These are phyloP conservation scores for Microctonus aethiopoides DNA, from an alignment of 2,888 invertebrate genomes.

Conservation along the genomic window DNA sequence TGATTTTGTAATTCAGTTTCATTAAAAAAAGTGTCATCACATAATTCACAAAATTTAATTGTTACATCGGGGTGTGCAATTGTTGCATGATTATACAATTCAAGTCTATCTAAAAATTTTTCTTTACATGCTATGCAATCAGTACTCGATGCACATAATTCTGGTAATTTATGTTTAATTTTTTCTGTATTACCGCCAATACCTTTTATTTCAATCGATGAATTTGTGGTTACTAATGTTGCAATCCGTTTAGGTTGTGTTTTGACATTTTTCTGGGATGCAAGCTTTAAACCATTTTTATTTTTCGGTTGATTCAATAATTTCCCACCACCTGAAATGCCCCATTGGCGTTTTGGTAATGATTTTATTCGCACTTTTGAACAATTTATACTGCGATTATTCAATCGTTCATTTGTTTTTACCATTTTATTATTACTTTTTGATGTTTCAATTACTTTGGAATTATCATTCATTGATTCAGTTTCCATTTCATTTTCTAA, in stretches of 20 bases:
- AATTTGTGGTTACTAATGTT: background rate
- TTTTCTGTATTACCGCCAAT: background rate
- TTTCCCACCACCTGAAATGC: background rate
- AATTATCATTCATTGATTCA: background rate
- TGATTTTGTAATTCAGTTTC: conserved; percentile 30
- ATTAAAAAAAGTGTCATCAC: conserved; percentile 33
- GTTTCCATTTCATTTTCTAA: background rate
- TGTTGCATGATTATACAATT: conserved; percentile 37
- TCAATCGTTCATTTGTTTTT: background rate
- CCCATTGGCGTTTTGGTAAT: background rate
- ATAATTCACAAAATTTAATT: conserved; percentile 38
- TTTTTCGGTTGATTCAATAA: background rate
- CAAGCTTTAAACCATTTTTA: background rate
- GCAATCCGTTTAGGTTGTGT: background rate
- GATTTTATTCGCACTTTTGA: background rate
- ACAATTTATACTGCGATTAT: background rate
- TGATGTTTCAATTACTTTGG: background rate
- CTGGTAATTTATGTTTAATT: background rate
- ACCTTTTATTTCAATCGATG: background rate
- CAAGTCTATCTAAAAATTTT: conserved; percentile 30
- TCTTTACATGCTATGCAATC: conserved; percentile 34
- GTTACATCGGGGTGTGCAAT: conserved; percentile 25
- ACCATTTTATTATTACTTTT: background rate
- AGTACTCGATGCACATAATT: background rate
- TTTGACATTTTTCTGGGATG: background rate